Conservation (phyloP, 2,113 vertebrate genomes). For the Crotalus viridis region DNA sequence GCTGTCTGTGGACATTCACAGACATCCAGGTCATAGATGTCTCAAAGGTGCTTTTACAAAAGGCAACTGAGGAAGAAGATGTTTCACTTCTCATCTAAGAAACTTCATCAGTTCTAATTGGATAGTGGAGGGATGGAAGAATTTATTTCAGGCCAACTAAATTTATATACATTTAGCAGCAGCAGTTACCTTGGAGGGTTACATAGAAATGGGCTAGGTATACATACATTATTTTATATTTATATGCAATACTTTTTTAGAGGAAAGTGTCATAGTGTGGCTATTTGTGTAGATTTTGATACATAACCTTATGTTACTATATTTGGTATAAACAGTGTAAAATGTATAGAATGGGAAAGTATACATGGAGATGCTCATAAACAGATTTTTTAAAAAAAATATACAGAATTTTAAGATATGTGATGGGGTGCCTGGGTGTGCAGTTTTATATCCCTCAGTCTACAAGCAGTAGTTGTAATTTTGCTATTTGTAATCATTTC, state of each 20-base stretch:
- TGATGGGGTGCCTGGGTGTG: too few species aligned
- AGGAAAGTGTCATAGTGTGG: slow-evolving; percentile 23
- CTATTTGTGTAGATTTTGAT: neutral
- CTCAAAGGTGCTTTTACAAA: too few species aligned
- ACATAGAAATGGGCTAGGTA: slow-evolving; percentile 34
- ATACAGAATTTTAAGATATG: neutral
- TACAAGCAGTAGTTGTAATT: too few species aligned
- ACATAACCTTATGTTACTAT: neutral
- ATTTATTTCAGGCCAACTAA: too few species aligned
- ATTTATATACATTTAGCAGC: slow-evolving; percentile 11
- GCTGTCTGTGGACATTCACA: slow-evolving; percentile 25
- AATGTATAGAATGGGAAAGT: neutral
- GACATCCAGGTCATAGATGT: too few species aligned
- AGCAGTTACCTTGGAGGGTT: slow-evolving; percentile 56
- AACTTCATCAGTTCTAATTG: too few species aligned
- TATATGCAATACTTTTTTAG: slow-evolving; percentile 36
- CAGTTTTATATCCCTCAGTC: too few species aligned
- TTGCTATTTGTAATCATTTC: too few species aligned
- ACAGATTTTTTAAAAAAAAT: neutral
- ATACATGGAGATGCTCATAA: neutral
- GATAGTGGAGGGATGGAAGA: too few species aligned
- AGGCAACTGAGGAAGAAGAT: too few species aligned
- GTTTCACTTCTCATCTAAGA: too few species aligned
- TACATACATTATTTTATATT: slow-evolving; percentile 58
- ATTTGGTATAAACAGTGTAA: neutral